Evolutionary conservation across 1,140 invertebrate genomes (phyloP), one percentile per base, ranked within the genome.

Genomic region (Drosophila ogumai): DNA sequence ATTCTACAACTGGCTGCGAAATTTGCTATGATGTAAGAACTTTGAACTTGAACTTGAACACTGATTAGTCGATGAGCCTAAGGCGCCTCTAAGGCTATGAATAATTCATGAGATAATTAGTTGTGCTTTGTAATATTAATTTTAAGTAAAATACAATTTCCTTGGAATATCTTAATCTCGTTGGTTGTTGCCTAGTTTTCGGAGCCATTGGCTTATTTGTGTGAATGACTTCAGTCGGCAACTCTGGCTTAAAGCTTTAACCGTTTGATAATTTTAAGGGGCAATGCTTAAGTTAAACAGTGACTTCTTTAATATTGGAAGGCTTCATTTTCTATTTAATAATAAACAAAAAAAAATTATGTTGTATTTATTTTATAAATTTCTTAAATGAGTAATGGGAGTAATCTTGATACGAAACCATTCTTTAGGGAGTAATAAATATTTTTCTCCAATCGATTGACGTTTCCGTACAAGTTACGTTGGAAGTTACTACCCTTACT

Each of bases 211-310:
- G 3, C 28, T 25, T 6, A 8, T 17, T 44, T 2, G 4, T 7
- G 0, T 4, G 2, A 43, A 4, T 17, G 6, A 12, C 12, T 17
- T 36, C 31, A 9, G 13, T 13, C 22, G 15, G 17, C 66, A 72
- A 72, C 54, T 47, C 68, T 72, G 67, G 17, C 3, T 15, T 12
- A 59, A 49, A 72, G 47, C 50, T 72, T 71, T 38, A 32, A 10
- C 10, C 36, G 41, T 13, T 40, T 41, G 15, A 17, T 31, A 3
- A 69, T 36, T 32, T 15, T 34, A 3, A 50, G n/a, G 15, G 44
- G 31, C 0, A 50, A 65, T 1, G n/a, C 22, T 19, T 19, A 19
- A 38, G 25, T 10, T 36, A 15, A 49, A 50, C 52, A 72, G 44
- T 41, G 34, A 1, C 7, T 36, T 40, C 36, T 8, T 12, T 36